Evolutionary conservation across 1,140 invertebrate genomes (phyloP).

Genomic region (Spodoptera litura): DNA sequence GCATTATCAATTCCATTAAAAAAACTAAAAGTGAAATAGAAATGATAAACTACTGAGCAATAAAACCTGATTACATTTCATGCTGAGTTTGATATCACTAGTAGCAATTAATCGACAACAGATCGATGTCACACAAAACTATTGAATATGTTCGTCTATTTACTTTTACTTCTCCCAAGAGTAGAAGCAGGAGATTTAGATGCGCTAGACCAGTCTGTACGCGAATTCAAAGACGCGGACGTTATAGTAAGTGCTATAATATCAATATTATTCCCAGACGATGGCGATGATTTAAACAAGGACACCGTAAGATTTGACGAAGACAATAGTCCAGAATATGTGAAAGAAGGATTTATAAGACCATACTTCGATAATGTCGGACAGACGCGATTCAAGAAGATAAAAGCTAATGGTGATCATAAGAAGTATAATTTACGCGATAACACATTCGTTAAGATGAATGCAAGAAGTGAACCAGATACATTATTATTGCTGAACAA

Average conservation of each 20-base stretch:
- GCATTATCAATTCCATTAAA: background rate
- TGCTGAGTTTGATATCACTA: background rate
- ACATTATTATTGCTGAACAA: background rate
- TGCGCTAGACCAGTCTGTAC: no score
- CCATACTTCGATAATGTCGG: background rate
- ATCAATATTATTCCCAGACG: background rate
- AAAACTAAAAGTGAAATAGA: background rate
- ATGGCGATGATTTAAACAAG: background rate
- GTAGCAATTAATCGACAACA: background rate
- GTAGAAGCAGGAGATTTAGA: background rate
- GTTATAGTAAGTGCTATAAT: background rate
- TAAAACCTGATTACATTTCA: constrained; percentile 25
- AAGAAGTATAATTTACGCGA: background rate
- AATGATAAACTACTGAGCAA: background rate
- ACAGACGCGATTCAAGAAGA: background rate
- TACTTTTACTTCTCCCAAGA: background rate
- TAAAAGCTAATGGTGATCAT: background rate
- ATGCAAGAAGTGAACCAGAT: background rate
- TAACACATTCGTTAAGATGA: background rate
- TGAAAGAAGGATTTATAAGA: background rate
- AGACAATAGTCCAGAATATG: background rate
- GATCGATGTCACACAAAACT: background rate
- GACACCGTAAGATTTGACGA: background rate
- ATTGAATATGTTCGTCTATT: constrained; percentile 5
- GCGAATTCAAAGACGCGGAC: background rate